Base-by-base conservation (phyloP, 2,113 vertebrate species). In the Mellivora capensis region DNA sequence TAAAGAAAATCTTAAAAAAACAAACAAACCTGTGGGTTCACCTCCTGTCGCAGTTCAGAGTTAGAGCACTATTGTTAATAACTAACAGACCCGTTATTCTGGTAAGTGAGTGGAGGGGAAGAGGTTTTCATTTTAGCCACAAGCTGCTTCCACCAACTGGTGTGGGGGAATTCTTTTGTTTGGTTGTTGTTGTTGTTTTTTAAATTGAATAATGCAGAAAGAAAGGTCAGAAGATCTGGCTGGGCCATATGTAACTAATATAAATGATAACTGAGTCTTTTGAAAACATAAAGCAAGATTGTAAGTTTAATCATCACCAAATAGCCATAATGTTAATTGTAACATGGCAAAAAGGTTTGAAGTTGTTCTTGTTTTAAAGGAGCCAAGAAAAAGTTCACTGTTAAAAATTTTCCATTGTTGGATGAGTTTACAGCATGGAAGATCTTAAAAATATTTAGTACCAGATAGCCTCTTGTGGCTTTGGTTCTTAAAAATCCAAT, bases 401-500 rank as follows among this genome's bases (percentile, higher is more conserved):
- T 59, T 87, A 69, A 12, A 81, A 47, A 67, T 74, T 82, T 69
- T 74, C 64, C 6, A 69, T 29, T 29, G 34, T 82, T 82, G 57
- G 27, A 49, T 74, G 62, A n/a, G 2, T 89, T 89, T 91, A 80
- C 64, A 67, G 7, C 54, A 67, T 72, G 62, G 76, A 34, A 54
- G 37, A 34, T 62, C 86, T 57, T 67, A 64, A 77, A 69, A 76
- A 18, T 79, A 90, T 20, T 47, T 42, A 83, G 93, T 82, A 13
- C 42, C 81, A 62, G n/a, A 49, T 74, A 52, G 62, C 76, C 17
- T 83, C 52, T 91, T 59, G 7, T 87, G 12, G 9, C 79, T 93
- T 96, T 95, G 52, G 89, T 80, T 85, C 34, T 76, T 47, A 80
- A 91, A 92, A 82, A 49, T 57, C 49, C 69, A 86, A 91, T 71